Base-by-base conservation (phyloP, 2,888 invertebrate species). In the Cephalotes varians region DNA sequence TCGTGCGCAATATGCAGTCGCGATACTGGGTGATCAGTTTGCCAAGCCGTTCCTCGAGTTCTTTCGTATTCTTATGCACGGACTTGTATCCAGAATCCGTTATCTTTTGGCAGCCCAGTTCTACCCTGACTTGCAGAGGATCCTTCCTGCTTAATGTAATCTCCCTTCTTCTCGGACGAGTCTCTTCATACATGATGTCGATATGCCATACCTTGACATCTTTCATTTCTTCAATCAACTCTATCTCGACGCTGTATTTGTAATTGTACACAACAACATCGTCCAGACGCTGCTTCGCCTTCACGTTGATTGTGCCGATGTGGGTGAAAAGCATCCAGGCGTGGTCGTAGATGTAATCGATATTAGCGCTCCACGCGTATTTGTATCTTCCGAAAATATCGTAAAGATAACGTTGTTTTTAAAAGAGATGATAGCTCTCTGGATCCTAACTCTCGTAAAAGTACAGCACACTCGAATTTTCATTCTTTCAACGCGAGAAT, bases 231-330 rank as follows among this genome's bases (percentile, higher is more conserved):
- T 90, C 87, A 2, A 93, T 76, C n/a, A 93, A 74, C 72, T 93
- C 90, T 15, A 94, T 62, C 74, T 93, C 94, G 4, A 94, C 88
- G 80, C 88, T 90, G 82, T 93, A 94, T 60, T 91, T 93, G 88
- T 93, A 94, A 87, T 94, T 94, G 85, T 93, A 93, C 6, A 94
- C 93, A 2, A 93, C 90, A 1, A 94, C 81, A 64, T 94, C 94
- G 81, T 93, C 92, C 18, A 94, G 76, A 47, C 89, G 86, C 44
- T 93, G 92, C 40, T 86, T 92, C 3, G 67, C 28, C 62, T 90
- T 90, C 4, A 92, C 82, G 62, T 92, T 93, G 4, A 94, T 85
- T 69, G 82, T 88, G 21, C 94, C 94, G 73, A 93, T 90, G 85
- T 94, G 93, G 1, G 91, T 84, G 83, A 91, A 94, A 3, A 94